Base-by-base conservation (phyloP, 2,888 invertebrate species). In the Brenthis ino region DNA sequence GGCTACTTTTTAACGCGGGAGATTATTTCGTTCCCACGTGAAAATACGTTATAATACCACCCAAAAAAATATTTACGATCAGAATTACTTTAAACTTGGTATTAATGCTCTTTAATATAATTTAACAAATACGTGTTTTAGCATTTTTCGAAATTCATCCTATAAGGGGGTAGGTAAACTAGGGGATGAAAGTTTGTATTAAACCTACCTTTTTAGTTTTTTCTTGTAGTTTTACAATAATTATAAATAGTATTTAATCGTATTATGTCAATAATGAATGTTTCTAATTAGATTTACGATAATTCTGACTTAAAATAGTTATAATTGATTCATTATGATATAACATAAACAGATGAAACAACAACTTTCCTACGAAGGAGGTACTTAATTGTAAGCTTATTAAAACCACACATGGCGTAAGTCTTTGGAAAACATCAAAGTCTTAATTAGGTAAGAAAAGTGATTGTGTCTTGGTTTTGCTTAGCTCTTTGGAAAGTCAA, bases 301-400 rank as follows among this genome's bases (percentile, higher is more conserved):
- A 55, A 64, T 14, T 66, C 53, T 66, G 63, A 53, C 55, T 28
- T 58, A 28, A 67, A 64, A 70, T 67, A 61, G 28, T 58, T 65
- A 54, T 57, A 65, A 68, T 61, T 61, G 67, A 61, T 67, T 68
- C 61, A 61, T 70, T 64, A 70, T 67, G 56, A 50, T 58, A 64
- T 28, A 48, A 55, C 47, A 58, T n/a, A 56, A 64, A 56, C 37
- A 53, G 48, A 58, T 55, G 50, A 67, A 64, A 60, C 47, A 55
- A 69, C 60, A 55, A 47, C 33, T 51, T 48, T 47, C 43, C 57
- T 48, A 58, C 50, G 47, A 33, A 55, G 37, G 64, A 64, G 54
- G 58, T 67, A 63, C 64, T 67, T 16, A 63, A 69, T 48, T 66
- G 53, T 37, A 63, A 66, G 47, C 37, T 56, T 60, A 53, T 65